These are phyloP conservation scores for Gorsachius magnificus DNA, from an alignment of 2,797 vertebrate genomes.

Conservation along the genomic window DNA sequence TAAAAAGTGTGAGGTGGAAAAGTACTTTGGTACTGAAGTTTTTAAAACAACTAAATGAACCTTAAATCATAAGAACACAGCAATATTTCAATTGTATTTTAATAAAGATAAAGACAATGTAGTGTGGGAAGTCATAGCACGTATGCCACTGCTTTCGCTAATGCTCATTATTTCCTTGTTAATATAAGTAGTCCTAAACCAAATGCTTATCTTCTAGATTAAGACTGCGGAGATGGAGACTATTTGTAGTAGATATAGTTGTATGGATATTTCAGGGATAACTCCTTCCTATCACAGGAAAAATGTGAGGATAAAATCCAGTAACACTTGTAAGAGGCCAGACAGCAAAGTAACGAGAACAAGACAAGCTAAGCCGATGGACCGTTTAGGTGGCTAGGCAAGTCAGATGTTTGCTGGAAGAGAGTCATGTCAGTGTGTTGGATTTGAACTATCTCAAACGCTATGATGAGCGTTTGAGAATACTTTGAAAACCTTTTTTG, in stretches of 20 bases:
- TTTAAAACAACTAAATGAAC: not conserved
- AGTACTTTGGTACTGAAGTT: slow-evolving; percentile 33
- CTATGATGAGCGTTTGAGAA: not conserved
- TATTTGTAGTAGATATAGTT: not conserved
- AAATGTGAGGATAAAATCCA: not conserved
- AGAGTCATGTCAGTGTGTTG: not conserved
- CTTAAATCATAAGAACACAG: not conserved
- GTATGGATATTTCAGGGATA: not conserved
- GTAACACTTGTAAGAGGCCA: not conserved
- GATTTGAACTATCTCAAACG: not conserved
- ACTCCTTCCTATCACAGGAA: not conserved
- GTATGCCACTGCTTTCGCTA: not conserved
- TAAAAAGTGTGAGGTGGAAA: not conserved
- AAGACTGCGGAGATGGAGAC: not conserved
- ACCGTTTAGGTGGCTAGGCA: not conserved
- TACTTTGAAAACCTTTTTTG: not conserved
- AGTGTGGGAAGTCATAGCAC: not conserved
- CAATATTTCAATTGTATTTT: not conserved
- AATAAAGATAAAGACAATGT: not conserved
- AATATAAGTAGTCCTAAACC: not conserved
- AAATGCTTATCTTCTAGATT: not conserved
- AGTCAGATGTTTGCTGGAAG: not conserved
- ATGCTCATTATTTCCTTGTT: not conserved
- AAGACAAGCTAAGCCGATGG: not conserved
- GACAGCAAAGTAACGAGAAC: not conserved